phyloP scores from a whole-genome alignment of 2,113 vertebrate genomes.

The Silurus asotus region DNA sequence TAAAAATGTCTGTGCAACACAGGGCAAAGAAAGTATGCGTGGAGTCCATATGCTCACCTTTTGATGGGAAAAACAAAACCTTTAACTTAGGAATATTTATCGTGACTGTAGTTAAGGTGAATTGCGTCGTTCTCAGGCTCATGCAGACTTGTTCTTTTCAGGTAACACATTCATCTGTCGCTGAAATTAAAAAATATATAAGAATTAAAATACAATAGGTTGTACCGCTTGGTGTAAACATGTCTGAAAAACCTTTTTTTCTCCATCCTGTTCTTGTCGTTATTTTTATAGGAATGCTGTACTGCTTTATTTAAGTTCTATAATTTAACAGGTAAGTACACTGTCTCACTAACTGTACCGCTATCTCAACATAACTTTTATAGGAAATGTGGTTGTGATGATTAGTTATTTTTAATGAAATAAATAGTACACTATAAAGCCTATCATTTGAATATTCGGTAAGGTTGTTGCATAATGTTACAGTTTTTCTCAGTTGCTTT shows the following conservation, averaged over 20 bases:
- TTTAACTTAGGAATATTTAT: constrained; percentile 13
- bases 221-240: too few species aligned
- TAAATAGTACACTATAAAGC: too few species aligned
- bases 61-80: fast-evolving
- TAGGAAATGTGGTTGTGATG: too few species aligned
- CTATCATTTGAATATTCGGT: too few species aligned
- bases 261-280: neutral
- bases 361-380: too few species aligned
- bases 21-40: constrained; percentile 53
- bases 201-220: too few species aligned
- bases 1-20: neutral
- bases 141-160: neutral
- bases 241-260: too few species aligned
- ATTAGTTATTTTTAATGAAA: too few species aligned
- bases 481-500: too few species aligned
- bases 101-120: constrained; percentile 46
- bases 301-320: constrained; percentile 32
- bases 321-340: constrained; percentile 39
- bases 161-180: neutral
- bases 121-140: fast-evolving
- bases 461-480: too few species aligned
- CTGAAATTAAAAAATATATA: too few species aligned
- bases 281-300: constrained; percentile 12
- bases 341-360: too few species aligned
- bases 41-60: neutral